phyloP scores from a whole-genome alignment of 2,888 invertebrate species.

The Agrenia bidenticulata region DNA sequence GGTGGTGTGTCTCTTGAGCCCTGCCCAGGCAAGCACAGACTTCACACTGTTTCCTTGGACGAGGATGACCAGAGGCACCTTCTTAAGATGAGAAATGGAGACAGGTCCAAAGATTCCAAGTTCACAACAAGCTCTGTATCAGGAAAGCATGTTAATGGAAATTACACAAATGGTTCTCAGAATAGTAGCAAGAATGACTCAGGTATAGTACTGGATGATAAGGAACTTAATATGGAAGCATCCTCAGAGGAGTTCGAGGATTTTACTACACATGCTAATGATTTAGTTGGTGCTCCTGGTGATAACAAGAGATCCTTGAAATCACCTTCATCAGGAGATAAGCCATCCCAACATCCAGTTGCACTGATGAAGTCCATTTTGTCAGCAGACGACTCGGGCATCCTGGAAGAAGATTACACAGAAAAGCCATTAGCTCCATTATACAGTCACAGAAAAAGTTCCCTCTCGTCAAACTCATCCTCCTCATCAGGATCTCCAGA shows the following conservation, averaged over 20 bases:
- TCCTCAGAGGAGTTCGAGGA: slow-evolving; percentile 2
- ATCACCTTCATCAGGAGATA: too few species aligned
- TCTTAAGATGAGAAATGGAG: neutral
- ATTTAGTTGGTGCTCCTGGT: neutral
- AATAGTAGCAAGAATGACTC: slow-evolving; percentile 20
- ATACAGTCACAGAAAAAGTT: too few species aligned
- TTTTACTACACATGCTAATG: neutral
- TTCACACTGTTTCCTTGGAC: slow-evolving; percentile 8
- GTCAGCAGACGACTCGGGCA: too few species aligned
- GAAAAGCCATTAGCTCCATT: too few species aligned
- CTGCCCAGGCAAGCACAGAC: slow-evolving; percentile 11
- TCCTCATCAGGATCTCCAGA: too few species aligned
- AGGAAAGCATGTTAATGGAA: neutral
- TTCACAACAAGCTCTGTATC: neutral
- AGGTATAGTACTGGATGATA: slow-evolving; percentile 3
- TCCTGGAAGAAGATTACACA: too few species aligned
- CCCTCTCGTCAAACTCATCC: too few species aligned
- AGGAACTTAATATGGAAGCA: neutral
- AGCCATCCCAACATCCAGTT: too few species aligned
- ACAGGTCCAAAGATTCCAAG: neutral
- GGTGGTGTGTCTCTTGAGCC: slow-evolving; percentile 7
- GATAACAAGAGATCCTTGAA: too few species aligned
- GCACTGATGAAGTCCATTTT: too few species aligned
- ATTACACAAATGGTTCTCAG: slow-evolving; percentile 3
- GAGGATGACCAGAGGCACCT: slow-evolving; percentile 1